Evolutionary conservation across 35 echinoderm and acorn worm species (phyloP).

Genomic region (Ophioderma brevispina): DNA sequence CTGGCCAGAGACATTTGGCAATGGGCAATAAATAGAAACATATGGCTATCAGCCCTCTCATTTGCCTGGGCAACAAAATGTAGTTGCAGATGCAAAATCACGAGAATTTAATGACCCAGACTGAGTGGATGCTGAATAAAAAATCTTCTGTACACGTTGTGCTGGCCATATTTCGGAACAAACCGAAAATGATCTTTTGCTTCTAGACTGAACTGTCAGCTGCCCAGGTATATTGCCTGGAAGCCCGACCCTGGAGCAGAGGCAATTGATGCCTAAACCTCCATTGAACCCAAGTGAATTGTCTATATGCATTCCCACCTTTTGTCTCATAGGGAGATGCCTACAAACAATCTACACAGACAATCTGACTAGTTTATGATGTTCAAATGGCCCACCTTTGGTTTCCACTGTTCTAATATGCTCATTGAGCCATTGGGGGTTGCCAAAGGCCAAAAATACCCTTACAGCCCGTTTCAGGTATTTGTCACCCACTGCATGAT

Average conservation of each 20-base stretch:
- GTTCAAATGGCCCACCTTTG: no score
- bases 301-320: no score
- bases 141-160: not conserved
- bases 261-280: no score
- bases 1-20: slow-evolving; percentile 50
- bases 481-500: no score
- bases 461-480: no score
- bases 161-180: not conserved
- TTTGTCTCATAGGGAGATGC: no score
- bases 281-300: no score
- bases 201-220: slow-evolving; percentile 12
- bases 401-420: no score
- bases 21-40: slow-evolving; percentile 35
- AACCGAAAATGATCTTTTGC: slow-evolving; percentile 38
- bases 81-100: slow-evolving; percentile 42
- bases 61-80: slow-evolving; percentile 48
- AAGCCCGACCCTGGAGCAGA: slow-evolving; percentile 10
- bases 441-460: no score
- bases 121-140: not conserved
- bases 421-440: no score
- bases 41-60: slow-evolving; percentile 19
- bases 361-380: no score
- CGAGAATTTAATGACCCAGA: slow-evolving; percentile 26
- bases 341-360: no score
- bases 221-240: slow-evolving; percentile 16